Base-by-base conservation (phyloP, 2,888 invertebrate genomes). In the Cephus sareptanus region DNA sequence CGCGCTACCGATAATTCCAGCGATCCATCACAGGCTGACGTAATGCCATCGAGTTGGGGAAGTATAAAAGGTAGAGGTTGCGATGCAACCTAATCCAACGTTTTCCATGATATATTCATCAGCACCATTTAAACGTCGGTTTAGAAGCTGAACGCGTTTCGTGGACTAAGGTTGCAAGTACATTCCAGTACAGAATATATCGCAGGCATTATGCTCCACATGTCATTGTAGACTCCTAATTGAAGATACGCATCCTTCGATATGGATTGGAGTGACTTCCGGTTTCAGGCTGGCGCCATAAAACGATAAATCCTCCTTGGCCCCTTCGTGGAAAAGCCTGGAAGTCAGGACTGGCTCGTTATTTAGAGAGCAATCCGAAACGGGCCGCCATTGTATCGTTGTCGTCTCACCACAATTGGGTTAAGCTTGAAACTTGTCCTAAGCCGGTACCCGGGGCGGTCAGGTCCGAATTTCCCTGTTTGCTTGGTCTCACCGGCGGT, bases 11-110 rank as follows among this genome's bases (percentile, higher is more conserved):
- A 87, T 88, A 88, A 88, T 88, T 88, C 87, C 83, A 80, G 85
- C 84, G 82, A 88, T 88, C 87, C 84, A 88, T 88, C 88, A 88
- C 85, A 77, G 81, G 77, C 82, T 79, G 85, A 85, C 85, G 82
- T 85, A 85, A 85, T 70, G 30, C 31, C 70, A 31, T 33, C 70
- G 4, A 30, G 70, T 70, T 40, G 40, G 40, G 40, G 40, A 40
- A 2, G 40, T 40, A 40, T 15, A 40, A 40, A 40, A 40, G 40
- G 40, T 40, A 6, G 40, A 70, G 70, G 33, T 12, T 70, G 30
- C 11, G 30, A 70, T 30, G 70, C 31, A 30, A 70, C 33, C 70
- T 30, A 11, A 70, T 30, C 70, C 30, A 3, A 70, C 33, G 4
- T 70, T 33, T 30, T 30, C 70, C 70, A 70, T 70, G 30, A 70